Evolutionary conservation across 1,140 invertebrate species (phyloP), one percentile per base, ranked within the genome.

Genomic region (Manduca sexta): DNA sequence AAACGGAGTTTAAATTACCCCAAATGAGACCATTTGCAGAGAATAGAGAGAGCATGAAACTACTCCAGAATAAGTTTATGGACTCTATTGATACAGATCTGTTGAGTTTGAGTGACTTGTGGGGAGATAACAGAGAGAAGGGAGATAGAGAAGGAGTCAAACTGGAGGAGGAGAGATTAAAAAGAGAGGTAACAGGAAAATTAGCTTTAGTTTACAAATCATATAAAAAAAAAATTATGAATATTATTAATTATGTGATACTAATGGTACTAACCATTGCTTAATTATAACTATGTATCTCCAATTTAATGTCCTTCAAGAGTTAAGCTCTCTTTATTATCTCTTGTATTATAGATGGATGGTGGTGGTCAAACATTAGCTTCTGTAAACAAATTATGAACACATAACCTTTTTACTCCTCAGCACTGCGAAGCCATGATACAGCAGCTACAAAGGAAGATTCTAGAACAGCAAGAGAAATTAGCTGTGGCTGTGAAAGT

Each of bases 401-500:
- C n/a, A n/a, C n/a, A n/a, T 35, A 12, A 11, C 5, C 33, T 12
- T 14, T 11, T 8, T 34, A 8, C 5, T 7, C 13, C n/a, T 87
- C 69, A 94, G 90, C 93, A 94, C 69, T 92, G 93, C 69, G 93
- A 95, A 75, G 86, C 91, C 52, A 83, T 92, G 50, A 93, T 95
- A 31, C 91, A 93, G 64, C 87, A 91, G 31, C 69, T 94, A 1
- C 93, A 95, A 69, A 89, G 89, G 47, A 89, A 90, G 51, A 72
- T 93, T 41, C 74, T 94, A 13, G 93, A 94, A 61, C 90, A 92
- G 55, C 91, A 94, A 77, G 92, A 95, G 69, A 91, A 92, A 56
- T 68, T 95, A 16, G 92, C 93, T 0, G 93, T 94, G 1, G 93
- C 93, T 2, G 74, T 94, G 8, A 88, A 90, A 74, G 90, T 95